phyloP scores from a whole-genome alignment of 2,797 vertebrate species.

The Eptatretus atami region DNA sequence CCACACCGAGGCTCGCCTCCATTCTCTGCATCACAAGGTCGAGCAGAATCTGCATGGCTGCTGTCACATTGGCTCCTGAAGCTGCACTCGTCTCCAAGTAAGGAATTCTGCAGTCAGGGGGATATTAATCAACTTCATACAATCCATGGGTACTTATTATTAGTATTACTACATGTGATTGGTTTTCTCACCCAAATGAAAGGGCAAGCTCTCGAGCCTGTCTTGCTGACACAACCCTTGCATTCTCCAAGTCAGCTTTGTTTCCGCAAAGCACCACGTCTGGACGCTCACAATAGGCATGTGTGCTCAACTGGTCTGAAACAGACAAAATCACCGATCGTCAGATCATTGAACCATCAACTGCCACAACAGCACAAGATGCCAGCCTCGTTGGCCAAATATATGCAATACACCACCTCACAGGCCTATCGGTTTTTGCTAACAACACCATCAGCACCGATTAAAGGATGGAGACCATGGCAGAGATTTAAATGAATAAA shows the following conservation, averaged over 20 bases:
- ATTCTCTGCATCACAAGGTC: conserved; percentile 1
- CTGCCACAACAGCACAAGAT: too few species aligned
- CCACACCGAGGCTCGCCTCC: conserved; percentile 1
- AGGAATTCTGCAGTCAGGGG: neutral
- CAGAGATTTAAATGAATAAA: too few species aligned
- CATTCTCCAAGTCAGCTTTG: neutral
- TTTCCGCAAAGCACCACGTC: conserved; percentile 5
- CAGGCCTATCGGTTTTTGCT: too few species aligned
- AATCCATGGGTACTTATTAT: neutral
- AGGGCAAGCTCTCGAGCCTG: neutral
- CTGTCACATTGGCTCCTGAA: conserved; percentile 1
- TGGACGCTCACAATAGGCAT: neutral
- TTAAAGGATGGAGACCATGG: too few species aligned
- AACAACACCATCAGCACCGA: too few species aligned
- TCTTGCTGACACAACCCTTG: neutral
- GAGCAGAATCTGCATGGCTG: neutral
- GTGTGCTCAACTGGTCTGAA: neutral
- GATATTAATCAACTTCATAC: neutral
- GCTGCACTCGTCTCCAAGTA: conserved; percentile 4
- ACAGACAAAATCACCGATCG: too few species aligned
- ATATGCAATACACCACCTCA: too few species aligned
- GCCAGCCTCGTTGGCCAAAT: too few species aligned
- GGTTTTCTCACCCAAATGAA: neutral
- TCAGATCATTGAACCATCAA: too few species aligned
- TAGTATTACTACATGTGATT: neutral